These are phyloP conservation scores for Meloidogyne floridensis DNA, from an alignment of 1,140 invertebrate genomes.

Conservation along the genomic window DNA sequence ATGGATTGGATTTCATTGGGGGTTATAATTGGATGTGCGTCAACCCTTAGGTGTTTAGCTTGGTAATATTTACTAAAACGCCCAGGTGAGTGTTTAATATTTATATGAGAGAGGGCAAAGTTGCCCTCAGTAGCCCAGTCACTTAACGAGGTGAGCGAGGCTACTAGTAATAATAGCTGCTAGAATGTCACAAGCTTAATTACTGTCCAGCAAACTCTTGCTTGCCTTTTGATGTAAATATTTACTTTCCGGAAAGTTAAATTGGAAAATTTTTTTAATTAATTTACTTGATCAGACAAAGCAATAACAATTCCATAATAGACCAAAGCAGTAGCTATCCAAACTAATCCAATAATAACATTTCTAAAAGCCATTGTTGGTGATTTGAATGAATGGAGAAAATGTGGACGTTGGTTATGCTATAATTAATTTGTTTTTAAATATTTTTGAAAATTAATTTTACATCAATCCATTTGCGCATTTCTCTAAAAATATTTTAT, in stretches of 20 bases:
- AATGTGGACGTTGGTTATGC: constrained; percentile 55
- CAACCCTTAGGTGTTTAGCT: no score
- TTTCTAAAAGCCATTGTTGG: constrained; percentile 53
- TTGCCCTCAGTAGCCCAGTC: no score
- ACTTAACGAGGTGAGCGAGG: no score
- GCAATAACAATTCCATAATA: constrained; percentile 65
- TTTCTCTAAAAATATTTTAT: neutral
- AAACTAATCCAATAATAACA: constrained; percentile 57
- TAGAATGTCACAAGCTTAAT: neutral
- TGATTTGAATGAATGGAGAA: constrained; percentile 58
- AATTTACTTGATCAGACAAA: constrained; percentile 56
- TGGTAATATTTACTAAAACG: no score
- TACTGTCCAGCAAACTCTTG: no score
- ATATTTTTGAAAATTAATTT: neutral
- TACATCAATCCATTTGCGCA: constrained; percentile 2
- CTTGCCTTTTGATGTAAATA: no score
- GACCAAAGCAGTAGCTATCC: constrained; percentile 62
- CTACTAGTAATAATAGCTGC: no score
- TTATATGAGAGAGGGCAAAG: no score
- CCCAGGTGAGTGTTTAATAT: no score
- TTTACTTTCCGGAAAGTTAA: no score
- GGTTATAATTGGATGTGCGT: no score
- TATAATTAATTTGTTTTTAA: constrained; percentile 52
- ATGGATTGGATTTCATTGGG: no score
- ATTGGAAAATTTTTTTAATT: neutral